These are phyloP conservation scores for Carlito syrichta DNA, from an alignment of 2,113 vertebrate species.

Conservation along the genomic window DNA sequence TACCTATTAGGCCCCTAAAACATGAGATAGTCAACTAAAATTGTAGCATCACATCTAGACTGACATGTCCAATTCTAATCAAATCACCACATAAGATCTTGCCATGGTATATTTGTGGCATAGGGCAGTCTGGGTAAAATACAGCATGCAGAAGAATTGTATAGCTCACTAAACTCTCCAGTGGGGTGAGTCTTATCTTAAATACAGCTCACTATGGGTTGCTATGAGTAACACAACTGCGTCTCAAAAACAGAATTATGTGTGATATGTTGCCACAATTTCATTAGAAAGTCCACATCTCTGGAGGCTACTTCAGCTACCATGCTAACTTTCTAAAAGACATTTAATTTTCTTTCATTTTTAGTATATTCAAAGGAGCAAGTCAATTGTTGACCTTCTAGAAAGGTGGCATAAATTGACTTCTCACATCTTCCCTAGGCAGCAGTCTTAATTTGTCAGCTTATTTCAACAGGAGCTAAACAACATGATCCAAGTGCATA, in stretches of 20 bases:
- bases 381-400: background rate
- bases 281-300: background rate
- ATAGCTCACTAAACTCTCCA: background rate
- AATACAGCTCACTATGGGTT: background rate
- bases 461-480: background rate
- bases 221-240: background rate
- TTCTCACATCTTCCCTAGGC: background rate
- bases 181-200: background rate
- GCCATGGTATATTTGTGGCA: background rate
- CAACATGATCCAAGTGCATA: background rate
- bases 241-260: background rate
- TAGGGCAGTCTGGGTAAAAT: background rate
- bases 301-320: background rate
- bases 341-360: background rate
- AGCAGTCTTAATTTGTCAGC: background rate
- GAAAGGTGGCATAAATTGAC: background rate
- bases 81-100: background rate
- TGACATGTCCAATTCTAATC: background rate
- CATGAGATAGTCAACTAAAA: background rate
- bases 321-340: background rate
- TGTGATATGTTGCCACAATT: background rate
- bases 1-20: background rate
- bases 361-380: background rate
- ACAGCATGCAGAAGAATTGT: background rate
- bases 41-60: background rate